A percentile compares a stretch with the other conserved stretches of the same genome.
phyloP scores from a whole-genome alignment of 2,797 vertebrate genomes.

The Ispidina picta region DNA sequence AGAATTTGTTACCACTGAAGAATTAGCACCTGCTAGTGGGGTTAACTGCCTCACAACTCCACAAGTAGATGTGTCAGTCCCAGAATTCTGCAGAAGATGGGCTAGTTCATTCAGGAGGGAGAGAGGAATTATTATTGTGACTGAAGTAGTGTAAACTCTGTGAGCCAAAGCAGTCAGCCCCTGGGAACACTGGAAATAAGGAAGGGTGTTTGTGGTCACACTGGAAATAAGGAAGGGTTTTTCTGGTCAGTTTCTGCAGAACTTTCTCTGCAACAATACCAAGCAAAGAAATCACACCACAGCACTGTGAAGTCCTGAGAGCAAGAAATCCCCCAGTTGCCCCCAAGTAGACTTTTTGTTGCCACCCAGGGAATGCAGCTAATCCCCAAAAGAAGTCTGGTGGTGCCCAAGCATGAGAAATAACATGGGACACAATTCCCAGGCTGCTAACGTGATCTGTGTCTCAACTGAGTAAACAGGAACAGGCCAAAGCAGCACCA shows the following conservation, averaged over 20 bases:
- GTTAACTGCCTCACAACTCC: not conserved
- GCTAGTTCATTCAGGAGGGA: not conserved
- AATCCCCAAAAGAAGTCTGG: not conserved
- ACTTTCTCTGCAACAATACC: not conserved
- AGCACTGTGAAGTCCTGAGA: not conserved
- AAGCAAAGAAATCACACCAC: not conserved
- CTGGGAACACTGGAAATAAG: not conserved
- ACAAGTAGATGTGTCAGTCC: not conserved
- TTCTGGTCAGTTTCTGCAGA: not conserved
- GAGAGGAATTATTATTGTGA: not conserved
- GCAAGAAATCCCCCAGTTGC: not conserved
- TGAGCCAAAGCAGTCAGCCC: not conserved
- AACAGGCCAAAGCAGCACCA: not conserved
- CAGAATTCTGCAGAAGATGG: not conserved
- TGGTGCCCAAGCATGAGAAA: not conserved
- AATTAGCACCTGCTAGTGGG: not conserved
- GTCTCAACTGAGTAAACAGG: not conserved
- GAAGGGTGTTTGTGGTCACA: not conserved
- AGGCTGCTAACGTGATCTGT: not conserved
- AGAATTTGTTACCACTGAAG: not conserved
- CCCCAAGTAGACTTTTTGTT: not conserved
- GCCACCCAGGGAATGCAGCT: not conserved
- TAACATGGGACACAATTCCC: accelerated
- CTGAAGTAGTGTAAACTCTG: not conserved
- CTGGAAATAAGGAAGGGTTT: not conserved